phyloP scores from a whole-genome alignment of 2,113 vertebrate genomes.

The Gambusia affinis region DNA sequence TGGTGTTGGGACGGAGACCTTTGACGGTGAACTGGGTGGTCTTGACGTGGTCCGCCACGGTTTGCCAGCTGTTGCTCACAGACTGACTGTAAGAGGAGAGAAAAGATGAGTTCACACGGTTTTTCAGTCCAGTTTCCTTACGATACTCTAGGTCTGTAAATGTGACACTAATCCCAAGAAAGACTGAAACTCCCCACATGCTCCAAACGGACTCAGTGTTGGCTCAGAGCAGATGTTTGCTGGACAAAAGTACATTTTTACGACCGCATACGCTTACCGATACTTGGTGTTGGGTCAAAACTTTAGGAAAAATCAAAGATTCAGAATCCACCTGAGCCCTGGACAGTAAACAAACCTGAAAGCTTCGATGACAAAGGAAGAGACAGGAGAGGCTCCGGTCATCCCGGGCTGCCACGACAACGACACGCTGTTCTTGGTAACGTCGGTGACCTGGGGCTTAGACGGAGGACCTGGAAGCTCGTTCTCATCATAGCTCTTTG shows the following conservation, averaged over 20 bases:
- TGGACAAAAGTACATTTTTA: no score
- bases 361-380: constrained; percentile 95
- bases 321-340: neutral
- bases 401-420: constrained; percentile 93
- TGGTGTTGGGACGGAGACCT: constrained; percentile 94
- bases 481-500: constrained; percentile 88
- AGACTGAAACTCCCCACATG: no score
- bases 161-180: no score
- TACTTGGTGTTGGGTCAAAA: neutral
- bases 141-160: neutral
- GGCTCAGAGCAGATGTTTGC: no score
- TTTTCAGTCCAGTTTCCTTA: neutral
- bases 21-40: constrained; percentile 89
- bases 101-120: neutral
- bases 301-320: neutral
- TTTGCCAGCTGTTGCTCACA: constrained; percentile 99
- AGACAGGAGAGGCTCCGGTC: constrained; percentile 86
- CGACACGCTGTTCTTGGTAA: constrained; percentile 96
- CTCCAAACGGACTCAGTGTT: no score
- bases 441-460: constrained; percentile 97
- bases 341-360: constrained; percentile 86
- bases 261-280: no score
- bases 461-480: constrained; percentile 95
- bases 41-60: constrained; percentile 95
- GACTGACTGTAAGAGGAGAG: constrained; percentile 85